Evolutionary conservation across 2,888 invertebrate genomes (phyloP).

Genomic region (Drosophila robusta): DNA sequence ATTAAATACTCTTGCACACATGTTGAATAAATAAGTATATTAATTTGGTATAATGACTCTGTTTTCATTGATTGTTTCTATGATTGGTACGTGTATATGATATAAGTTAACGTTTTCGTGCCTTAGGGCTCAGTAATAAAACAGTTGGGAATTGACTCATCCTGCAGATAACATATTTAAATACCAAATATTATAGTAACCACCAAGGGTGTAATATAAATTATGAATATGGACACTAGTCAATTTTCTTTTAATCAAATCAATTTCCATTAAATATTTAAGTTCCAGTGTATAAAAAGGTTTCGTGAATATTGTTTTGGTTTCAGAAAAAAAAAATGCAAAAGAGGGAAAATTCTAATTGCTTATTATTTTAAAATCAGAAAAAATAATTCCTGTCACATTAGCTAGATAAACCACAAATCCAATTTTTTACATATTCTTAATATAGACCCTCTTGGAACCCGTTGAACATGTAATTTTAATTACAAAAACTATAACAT

Average conservation of each 20-base stretch:
- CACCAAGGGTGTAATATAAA: background rate
- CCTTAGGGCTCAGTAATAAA: no score
- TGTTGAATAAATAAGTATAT: slow-evolving; percentile 16
- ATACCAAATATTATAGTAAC: background rate
- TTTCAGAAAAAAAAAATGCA: no score
- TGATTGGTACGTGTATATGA: background rate
- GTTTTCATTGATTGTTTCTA: slow-evolving; percentile 2
- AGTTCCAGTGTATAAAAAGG: background rate
- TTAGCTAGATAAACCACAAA: no score
- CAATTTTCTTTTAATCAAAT: background rate
- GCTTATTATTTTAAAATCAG: no score
- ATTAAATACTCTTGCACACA: slow-evolving; percentile 7
- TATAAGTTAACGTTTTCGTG: no score
- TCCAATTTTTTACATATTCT: no score
- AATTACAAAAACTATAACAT: no score
- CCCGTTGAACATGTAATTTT: no score
- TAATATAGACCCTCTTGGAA: no score
- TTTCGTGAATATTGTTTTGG: no score
- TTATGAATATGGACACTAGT: background rate
- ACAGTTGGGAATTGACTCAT: background rate
- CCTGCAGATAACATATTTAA: background rate
- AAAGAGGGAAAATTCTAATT: no score
- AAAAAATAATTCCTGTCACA: no score
- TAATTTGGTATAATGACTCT: slow-evolving; percentile 1
- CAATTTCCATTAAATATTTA: background rate